Evolutionary conservation across 1,140 invertebrate species (phyloP).

Genomic region (Papilio polytes): DNA sequence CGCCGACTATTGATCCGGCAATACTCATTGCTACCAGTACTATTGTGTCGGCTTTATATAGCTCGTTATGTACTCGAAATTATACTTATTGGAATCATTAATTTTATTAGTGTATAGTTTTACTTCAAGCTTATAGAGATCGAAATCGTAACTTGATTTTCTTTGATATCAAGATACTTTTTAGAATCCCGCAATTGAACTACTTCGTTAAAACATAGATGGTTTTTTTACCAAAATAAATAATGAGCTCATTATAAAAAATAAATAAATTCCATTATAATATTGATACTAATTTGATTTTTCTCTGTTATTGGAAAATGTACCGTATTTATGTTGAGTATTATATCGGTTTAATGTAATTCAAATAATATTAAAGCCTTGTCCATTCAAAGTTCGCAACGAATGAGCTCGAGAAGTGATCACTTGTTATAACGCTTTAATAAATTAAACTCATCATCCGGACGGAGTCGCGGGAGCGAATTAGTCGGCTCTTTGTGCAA

Average conservation of each 20-base stretch:
- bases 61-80: conserved; percentile 7
- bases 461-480: conserved; percentile 71
- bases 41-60: conserved; percentile 24
- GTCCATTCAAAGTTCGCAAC: conserved; percentile 28
- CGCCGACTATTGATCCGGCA: conserved; percentile 49
- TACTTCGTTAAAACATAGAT: no score
- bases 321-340: not conserved
- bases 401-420: conserved; percentile 50
- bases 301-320: no score
- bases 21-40: conserved; percentile 9
- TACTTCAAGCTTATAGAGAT: not conserved
- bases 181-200: no score
- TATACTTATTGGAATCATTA: not conserved
- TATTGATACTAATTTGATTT: no score
- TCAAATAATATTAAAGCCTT: conserved; percentile 12
- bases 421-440: conserved; percentile 61
- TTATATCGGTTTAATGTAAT: not conserved
- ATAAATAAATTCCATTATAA: no score
- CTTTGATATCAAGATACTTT: no score
- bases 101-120: not conserved
- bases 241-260: no score
- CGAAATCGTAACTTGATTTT: no score
- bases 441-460: conserved; percentile 62
- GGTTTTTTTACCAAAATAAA: no score
- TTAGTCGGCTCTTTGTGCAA: conserved; percentile 84